Conservation (phyloP, 2,113 vertebrate species). For the Speoplatyrhinus poulsoni region DNA sequence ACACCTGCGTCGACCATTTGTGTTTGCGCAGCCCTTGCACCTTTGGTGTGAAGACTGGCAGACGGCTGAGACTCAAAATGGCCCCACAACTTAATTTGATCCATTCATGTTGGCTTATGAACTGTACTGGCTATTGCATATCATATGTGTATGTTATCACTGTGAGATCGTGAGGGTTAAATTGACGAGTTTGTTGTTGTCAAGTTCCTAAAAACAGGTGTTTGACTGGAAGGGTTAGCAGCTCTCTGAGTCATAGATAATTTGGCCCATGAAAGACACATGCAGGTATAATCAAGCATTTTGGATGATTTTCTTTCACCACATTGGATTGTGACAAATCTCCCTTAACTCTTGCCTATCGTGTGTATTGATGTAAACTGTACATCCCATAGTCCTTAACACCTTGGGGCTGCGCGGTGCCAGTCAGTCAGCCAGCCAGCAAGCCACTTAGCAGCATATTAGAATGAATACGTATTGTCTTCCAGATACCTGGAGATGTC, state of each 20-base stretch:
- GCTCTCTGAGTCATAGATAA: too few relatives aligned
- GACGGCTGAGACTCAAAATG: conserved; percentile 21
- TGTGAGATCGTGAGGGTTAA: too few relatives aligned
- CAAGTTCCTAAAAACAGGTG: too few relatives aligned
- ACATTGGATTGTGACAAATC: neutral
- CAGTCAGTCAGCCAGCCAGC: conserved; percentile 34
- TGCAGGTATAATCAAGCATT: too few relatives aligned
- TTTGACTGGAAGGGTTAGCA: too few relatives aligned
- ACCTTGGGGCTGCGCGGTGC: conserved; percentile 7
- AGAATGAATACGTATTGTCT: conserved; percentile 50
- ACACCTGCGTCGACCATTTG: conserved; percentile 73
- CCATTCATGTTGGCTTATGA: neutral
- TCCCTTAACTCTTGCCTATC: neutral
- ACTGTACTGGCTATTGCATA: neutral
- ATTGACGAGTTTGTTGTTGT: too few relatives aligned
- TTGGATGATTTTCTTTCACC: neutral
- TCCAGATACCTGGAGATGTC: conserved; percentile 34
- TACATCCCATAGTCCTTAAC: neutral
- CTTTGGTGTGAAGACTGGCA: conserved; percentile 31
- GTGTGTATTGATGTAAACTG: conserved; percentile 37
- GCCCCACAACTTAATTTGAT: neutral
- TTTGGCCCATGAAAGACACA: too few relatives aligned
- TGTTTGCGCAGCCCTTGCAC: conserved; percentile 54
- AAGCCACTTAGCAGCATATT: conserved; percentile 41
- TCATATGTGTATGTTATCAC: too few relatives aligned